Percentiles rank a stretch among this genome's conserved stretches.
These are phyloP conservation scores for Papilio helenus DNA, from an alignment of 1,140 invertebrate species.

Conservation along the genomic window DNA sequence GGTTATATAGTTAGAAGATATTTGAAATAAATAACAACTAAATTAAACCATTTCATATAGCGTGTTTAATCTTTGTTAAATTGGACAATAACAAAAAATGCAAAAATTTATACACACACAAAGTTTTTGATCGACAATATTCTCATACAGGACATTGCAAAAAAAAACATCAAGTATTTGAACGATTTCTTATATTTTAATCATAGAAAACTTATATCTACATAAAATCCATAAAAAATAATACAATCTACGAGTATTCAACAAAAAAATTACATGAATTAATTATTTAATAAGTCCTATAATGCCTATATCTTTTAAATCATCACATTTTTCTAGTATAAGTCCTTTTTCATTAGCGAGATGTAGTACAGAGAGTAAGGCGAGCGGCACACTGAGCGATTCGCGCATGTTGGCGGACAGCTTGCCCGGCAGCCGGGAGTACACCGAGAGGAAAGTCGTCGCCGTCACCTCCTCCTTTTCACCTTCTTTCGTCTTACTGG, in stretches of 20 bases:
- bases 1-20: too few species aligned
- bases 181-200: too few species aligned
- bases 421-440: conserved; percentile 84
- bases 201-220: neutral
- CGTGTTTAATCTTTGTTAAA: too few species aligned
- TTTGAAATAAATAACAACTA: too few species aligned
- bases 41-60: too few species aligned
- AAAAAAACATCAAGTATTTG: neutral
- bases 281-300: conserved; percentile 67
- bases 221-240: neutral
- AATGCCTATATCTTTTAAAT: conserved; percentile 74
- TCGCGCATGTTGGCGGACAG: conserved; percentile 86
- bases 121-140: neutral
- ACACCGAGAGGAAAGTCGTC: conserved; percentile 82
- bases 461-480: conserved; percentile 66
- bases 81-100: too few species aligned
- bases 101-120: too few species aligned
- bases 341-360: conserved; percentile 90
- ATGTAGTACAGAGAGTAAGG: conserved; percentile 90
- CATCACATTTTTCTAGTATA: conserved; percentile 68
- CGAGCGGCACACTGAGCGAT: conserved; percentile 89
- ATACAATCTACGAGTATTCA: conserved; percentile 17
- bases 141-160: neutral
- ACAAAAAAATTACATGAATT: conserved; percentile 15
- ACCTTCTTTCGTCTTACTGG: conserved; percentile 61